Evolutionary conservation across 2,888 invertebrate genomes (phyloP).

Genomic region (Melinaea menophilus): DNA sequence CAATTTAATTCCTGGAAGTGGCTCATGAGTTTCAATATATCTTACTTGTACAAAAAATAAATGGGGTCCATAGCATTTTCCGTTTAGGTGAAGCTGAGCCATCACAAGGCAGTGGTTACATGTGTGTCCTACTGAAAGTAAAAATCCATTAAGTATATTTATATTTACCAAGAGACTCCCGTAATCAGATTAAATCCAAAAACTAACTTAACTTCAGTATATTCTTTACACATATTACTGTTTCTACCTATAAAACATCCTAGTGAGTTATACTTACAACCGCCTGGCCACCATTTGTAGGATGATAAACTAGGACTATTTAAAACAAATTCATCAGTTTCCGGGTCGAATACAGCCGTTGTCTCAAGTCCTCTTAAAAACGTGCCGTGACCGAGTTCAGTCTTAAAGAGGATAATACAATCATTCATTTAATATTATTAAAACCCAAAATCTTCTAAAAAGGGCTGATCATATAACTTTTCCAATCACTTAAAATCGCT

Average conservation of each 20-base stretch:
- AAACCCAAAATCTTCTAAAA: too few species aligned
- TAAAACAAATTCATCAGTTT: slow-evolving; percentile 90
- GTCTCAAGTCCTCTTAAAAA: slow-evolving; percentile 95
- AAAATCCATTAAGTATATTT: too few species aligned
- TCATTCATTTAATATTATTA: not conserved
- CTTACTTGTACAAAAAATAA: slow-evolving; percentile 92
- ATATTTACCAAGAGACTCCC: too few species aligned
- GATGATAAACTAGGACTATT: slow-evolving; percentile 92
- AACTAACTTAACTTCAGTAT: too few species aligned
- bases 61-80: slow-evolving; percentile 87
- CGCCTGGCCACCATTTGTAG: slow-evolving; percentile 98
- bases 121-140: slow-evolving; percentile 87
- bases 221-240: too few species aligned
- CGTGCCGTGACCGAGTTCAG: slow-evolving; percentile 96
- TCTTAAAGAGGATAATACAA: slow-evolving; percentile 73
- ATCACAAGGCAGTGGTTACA: slow-evolving; percentile 92
- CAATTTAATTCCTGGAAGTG: slow-evolving; percentile 88
- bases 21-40: slow-evolving; percentile 87
- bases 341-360: slow-evolving; percentile 91
- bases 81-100: slow-evolving; percentile 89
- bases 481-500: too few species aligned
- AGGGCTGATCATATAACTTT: too few species aligned
- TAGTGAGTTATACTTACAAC: slow-evolving; percentile 80
- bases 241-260: too few species aligned
- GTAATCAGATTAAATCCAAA: too few species aligned